These are phyloP conservation scores for Theodoxus fluviatilis DNA, from an alignment of 2,888 invertebrate species.

Conservation along the genomic window DNA sequence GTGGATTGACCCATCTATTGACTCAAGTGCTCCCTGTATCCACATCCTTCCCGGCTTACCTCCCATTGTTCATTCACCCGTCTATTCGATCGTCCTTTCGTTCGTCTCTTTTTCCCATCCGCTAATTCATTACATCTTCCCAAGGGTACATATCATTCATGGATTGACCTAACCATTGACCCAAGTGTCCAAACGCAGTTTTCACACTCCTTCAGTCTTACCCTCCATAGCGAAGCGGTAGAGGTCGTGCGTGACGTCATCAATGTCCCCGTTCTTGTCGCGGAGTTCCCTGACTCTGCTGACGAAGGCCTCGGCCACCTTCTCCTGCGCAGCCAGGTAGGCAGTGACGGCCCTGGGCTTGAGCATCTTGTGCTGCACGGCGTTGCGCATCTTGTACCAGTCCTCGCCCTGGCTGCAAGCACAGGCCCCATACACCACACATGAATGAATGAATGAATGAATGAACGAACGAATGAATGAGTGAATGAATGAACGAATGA, in stretches of 20 bases:
- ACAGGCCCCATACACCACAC: too few relatives aligned
- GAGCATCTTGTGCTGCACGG: constrained; percentile 45
- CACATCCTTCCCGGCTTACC: too few relatives aligned
- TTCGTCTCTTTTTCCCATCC: neutral
- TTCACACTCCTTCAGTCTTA: constrained; percentile 27
- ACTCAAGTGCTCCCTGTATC: too few relatives aligned
- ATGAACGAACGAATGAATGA: too few relatives aligned
- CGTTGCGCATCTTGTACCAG: constrained; percentile 42
- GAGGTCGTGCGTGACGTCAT: constrained; percentile 56
- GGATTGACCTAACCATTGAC: neutral
- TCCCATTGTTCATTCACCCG: neutral
- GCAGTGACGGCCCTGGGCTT: constrained; percentile 42
- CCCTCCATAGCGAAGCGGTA: constrained; percentile 51
- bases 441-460: too few relatives aligned
- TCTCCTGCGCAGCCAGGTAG: constrained; percentile 41
- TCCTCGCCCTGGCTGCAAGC: constrained; percentile 45
- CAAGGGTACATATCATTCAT: too few relatives aligned
- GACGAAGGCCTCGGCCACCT: constrained; percentile 50
- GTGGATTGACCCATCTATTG: too few relatives aligned
- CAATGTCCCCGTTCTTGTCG: constrained; percentile 51
- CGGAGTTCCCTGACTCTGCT: constrained; percentile 28
- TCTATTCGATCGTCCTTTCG: neutral
- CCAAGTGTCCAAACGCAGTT: neutral
- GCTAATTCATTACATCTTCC: neutral
- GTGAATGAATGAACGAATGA: too few relatives aligned